Base-by-base conservation (phyloP, 2,888 invertebrate species). In the Carpatolechia fugitivella region DNA sequence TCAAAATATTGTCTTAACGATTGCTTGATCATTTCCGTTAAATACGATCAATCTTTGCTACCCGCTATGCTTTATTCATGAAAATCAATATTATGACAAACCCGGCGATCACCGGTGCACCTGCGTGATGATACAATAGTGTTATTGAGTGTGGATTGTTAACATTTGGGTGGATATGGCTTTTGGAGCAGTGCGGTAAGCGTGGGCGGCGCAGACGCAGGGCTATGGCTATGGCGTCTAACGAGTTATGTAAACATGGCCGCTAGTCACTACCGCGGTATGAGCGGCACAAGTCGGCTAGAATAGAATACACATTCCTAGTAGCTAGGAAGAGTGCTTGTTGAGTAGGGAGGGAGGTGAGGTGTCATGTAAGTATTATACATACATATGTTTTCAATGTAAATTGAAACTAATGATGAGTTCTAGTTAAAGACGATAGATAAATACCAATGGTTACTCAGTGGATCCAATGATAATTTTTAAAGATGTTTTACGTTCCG, bases 161-260 rank as follows among this genome's bases (percentile, higher is more conserved):
- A 75, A 76, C 75, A 75, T 76, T 76, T 72, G 63, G 66, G 65
- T 71, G 72, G 75, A 72, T 75, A 75, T 72, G 74, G 76, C 78
- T 78, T 77, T 75, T n/a, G n/a, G 70, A 67, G 6, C 33, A 8
- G n/a, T 60, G 57, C 54, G 63, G 61, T 54, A 50, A 56, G 75
- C 74, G 86, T 85, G 76, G 85, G 85, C 82, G 74, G 68, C 59
- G 65, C 68, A 74, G 70, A 69, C 66, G 68, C 66, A 70, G 70
- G 5, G 20, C 18, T 29, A 68, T 66, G 69, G 70, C 70, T 69
- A 66, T 66, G 70, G 72, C 74, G 69, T 74, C 83, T 88, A 87
- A 88, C 87, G 74, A 84, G 84, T 82, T 85, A 80, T 82, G 85
- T 84, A 84, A 87, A 87, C 87, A 86, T 57, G 35, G 4, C 64